Evolutionary conservation across 2,797 vertebrate species (phyloP).

Genomic region (Distichodus sexfasciatus): DNA sequence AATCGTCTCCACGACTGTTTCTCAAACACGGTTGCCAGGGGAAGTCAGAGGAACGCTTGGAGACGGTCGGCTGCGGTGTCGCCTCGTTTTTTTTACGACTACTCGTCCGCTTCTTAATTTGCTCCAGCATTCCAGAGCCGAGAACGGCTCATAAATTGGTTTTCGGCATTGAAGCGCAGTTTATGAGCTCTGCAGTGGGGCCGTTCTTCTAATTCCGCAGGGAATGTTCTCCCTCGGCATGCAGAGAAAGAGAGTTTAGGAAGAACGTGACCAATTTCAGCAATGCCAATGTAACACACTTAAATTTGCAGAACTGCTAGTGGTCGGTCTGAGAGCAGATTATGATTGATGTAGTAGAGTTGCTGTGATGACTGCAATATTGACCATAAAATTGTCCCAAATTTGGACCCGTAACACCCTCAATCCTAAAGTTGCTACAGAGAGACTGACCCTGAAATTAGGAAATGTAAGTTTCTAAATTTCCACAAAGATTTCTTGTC

Average conservation of each 20-base stretch:
- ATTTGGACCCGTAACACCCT: too few species aligned
- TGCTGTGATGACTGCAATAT: too few species aligned
- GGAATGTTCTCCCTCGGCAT: neutral
- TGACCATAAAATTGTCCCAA: too few species aligned
- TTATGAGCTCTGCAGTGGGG: constrained; percentile 13
- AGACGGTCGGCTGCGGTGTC: constrained; percentile 20
- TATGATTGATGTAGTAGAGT: too few species aligned
- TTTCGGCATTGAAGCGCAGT: neutral
- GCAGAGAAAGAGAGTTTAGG: neutral
- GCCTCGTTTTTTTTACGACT: constrained; percentile 36
- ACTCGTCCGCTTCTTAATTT: constrained; percentile 45
- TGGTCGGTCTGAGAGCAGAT: too few species aligned
- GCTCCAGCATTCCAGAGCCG: constrained; percentile 18
- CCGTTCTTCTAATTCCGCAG: constrained; percentile 7
- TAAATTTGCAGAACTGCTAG: too few species aligned
- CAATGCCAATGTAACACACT: neutral
- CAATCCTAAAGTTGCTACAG: too few species aligned
- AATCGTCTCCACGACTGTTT: too few species aligned
- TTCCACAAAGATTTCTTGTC: too few species aligned
- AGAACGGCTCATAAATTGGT: constrained; percentile 1
- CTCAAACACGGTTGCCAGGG: constrained; percentile 37
- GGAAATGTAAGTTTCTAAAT: too few species aligned
- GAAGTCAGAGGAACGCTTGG: constrained; percentile 21
- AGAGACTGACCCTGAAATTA: too few species aligned
- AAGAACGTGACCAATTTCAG: neutral